These are phyloP conservation scores for Haliclona indistincta DNA, from an alignment of 37 sponge, comb jelly and placozoan species.

Conservation along the genomic window DNA sequence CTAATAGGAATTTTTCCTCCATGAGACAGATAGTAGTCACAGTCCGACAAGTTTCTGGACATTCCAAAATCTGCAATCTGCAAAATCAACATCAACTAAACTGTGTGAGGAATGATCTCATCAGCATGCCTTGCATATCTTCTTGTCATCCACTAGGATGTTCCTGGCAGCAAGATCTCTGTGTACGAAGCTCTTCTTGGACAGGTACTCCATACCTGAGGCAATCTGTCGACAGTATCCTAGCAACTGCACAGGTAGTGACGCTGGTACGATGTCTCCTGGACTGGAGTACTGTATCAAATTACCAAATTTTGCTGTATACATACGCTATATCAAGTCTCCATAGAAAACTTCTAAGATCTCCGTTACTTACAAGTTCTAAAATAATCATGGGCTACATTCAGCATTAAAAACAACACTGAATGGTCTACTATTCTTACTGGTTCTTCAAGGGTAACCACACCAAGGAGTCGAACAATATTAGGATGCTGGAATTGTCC, in stretches of 20 bases:
- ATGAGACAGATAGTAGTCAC: conserved; percentile 18
- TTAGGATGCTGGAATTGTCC: conserved; percentile 26
- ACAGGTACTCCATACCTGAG: conserved; percentile 14
- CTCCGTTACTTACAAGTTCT: conserved; percentile 62
- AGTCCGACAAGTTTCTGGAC: conserved; percentile 26
- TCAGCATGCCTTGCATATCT: conserved; percentile 7
- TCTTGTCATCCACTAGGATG: not conserved
- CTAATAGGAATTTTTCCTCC: conserved; percentile 32
- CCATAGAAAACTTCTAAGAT: conserved; percentile 25
- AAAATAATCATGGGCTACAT: conserved; percentile 61
- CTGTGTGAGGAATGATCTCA: not conserved
- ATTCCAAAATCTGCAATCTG: conserved; percentile 47
- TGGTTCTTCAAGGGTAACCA: conserved; percentile 26
- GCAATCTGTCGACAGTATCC: conserved; percentile 10
- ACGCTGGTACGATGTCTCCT: not conserved
- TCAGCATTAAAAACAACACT: too few species aligned
- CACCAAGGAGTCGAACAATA: conserved; percentile 8
- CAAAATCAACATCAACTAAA: not conserved
- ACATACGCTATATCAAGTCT: conserved; percentile 3
- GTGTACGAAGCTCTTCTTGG: conserved; percentile 8
- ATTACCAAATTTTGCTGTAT: too few species aligned
- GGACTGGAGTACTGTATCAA: too few species aligned
- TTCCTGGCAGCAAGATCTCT: conserved; percentile 16
- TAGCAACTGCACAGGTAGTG: not conserved
- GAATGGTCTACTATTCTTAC: conserved; percentile 8